Conservation (phyloP, 2,888 invertebrate species). For the Nemotelus pantherinus region DNA sequence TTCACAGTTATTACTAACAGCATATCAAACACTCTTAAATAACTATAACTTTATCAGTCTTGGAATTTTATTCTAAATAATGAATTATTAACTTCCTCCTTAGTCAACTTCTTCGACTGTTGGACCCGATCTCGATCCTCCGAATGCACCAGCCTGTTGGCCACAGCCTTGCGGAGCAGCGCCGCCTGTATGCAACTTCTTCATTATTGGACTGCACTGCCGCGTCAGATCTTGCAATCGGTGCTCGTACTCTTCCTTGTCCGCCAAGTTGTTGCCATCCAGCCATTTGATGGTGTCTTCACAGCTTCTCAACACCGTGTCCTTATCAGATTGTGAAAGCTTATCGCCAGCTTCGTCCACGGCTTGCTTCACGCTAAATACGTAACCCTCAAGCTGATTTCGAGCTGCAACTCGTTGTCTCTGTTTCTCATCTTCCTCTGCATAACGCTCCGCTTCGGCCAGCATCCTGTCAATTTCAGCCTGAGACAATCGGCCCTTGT, state of each 20-base stretch:
- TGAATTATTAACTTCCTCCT: conserved; percentile 55
- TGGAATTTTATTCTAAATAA: no score
- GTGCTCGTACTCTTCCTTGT: conserved; percentile 76
- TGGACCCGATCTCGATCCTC: conserved; percentile 65
- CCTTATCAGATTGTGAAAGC: conserved; percentile 74
- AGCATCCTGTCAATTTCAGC: conserved; percentile 90
- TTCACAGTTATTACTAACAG: no score
- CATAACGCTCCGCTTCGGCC: conserved; percentile 80
- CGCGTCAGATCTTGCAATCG: conserved; percentile 76
- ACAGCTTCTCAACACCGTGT: conserved; percentile 72
- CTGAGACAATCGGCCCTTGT: conserved; percentile 84
- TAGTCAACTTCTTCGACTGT: conserved; percentile 75
- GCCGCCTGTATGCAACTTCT: conserved; percentile 72
- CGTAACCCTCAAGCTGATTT: conserved; percentile 81
- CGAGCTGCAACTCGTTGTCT: conserved; percentile 74
- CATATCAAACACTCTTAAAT: no score
- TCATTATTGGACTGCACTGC: conserved; percentile 78
- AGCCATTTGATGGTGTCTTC: conserved; percentile 78
- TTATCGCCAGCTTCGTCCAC: conserved; percentile 69
- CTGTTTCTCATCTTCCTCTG: conserved; percentile 77
- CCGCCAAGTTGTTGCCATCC: conserved; percentile 77
- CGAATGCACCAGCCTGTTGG: conserved; percentile 55
- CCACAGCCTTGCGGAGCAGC: conserved; percentile 56
- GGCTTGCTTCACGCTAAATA: conserved; percentile 76
- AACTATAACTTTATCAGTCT: no score